phyloP scores from a whole-genome alignment of 2,113 vertebrate genomes.

The Rafetus swinhoei region DNA sequence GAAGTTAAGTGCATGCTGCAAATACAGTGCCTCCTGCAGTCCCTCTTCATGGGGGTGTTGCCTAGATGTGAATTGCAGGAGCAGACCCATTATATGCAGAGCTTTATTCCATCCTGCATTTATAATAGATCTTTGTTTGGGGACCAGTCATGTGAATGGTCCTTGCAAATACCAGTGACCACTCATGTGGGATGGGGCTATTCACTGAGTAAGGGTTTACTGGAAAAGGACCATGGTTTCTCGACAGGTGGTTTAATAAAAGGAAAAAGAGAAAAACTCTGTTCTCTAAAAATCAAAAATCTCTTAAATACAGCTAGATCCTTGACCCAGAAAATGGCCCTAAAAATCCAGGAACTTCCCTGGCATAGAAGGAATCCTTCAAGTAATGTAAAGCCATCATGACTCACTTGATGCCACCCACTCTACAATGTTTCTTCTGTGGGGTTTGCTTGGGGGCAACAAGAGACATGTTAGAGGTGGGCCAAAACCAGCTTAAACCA shows the following conservation, averaged over 20 bases:
- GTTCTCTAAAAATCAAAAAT: not conserved
- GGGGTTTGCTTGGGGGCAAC: not conserved
- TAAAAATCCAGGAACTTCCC: not conserved
- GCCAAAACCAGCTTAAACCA: not conserved
- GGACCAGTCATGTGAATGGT: not conserved
- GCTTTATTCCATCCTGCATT: not conserved
- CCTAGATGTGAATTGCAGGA: not conserved
- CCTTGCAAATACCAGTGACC: not conserved
- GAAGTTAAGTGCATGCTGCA: not conserved
- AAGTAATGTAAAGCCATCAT: not conserved
- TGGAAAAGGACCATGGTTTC: not conserved
- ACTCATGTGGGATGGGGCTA: not conserved
- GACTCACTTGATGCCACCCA: not conserved
- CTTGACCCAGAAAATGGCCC: not conserved
- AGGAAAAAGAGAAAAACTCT: not conserved
- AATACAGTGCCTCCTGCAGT: not conserved
- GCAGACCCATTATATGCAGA: not conserved
- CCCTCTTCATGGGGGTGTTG: not conserved
- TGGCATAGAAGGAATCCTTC: not conserved
- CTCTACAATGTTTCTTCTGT: not conserved
- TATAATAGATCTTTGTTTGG: not conserved
- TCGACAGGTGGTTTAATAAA: not conserved
- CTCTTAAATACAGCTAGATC: not conserved
- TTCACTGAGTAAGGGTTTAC: rapidly evolving
- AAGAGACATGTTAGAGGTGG: not conserved